phyloP scores from a whole-genome alignment of 2,113 vertebrate genomes.

The Dicerorhinus sumatrensis region DNA sequence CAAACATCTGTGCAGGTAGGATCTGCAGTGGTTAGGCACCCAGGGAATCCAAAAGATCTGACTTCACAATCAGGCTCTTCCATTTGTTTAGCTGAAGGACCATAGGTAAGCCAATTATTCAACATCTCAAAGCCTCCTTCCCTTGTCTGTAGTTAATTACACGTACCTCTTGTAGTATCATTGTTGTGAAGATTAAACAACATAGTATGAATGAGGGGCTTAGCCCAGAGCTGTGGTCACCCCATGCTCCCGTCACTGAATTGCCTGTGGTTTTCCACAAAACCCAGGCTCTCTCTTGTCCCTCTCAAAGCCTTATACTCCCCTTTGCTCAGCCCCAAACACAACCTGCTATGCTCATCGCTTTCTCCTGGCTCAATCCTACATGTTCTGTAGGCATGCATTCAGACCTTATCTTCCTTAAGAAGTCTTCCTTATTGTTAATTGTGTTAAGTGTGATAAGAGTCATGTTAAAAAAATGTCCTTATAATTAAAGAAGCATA shows the following conservation, averaged over 20 bases:
- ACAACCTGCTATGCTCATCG: not conserved
- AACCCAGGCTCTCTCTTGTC: not conserved
- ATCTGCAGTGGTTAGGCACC: not conserved
- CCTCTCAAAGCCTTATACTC: not conserved
- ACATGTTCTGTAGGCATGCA: not conserved
- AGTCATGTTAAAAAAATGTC: not conserved
- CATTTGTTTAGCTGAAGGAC: not conserved
- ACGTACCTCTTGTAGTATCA: not conserved
- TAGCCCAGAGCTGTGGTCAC: not conserved
- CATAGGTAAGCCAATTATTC: not conserved
- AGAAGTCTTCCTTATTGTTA: not conserved
- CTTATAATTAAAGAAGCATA: not conserved
- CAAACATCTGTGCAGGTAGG: not conserved
- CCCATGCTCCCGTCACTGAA: not conserved
- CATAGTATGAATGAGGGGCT: not conserved
- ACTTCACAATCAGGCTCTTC: not conserved
- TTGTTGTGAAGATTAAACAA: constrained; percentile 16
- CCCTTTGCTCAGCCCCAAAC: not conserved
- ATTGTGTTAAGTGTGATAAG: not conserved
- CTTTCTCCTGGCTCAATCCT: not conserved
- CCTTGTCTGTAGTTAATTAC: not conserved
- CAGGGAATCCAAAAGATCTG: not conserved
- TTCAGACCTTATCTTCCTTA: not conserved
- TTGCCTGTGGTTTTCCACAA: not conserved
- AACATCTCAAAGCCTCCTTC: not conserved